phyloP scores from a whole-genome alignment of 2,113 vertebrate genomes.

The Osmerus mordax region DNA sequence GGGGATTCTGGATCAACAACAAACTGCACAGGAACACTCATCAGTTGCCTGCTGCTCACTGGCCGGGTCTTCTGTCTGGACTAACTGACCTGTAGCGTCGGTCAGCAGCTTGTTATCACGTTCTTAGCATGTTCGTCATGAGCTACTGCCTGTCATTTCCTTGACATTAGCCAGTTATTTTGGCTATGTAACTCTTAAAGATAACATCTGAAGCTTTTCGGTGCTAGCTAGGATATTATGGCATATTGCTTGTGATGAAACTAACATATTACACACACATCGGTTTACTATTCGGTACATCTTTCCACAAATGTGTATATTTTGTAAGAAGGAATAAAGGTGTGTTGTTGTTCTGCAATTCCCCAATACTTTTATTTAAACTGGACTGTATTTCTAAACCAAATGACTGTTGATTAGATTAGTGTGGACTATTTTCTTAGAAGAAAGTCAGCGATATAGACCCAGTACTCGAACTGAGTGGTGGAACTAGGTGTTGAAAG shows the following conservation, averaged over 20 bases:
- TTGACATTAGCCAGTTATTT: not conserved
- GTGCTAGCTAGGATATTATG: too few species aligned
- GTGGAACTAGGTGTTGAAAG: not conserved
- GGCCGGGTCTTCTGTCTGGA: conserved; percentile 20
- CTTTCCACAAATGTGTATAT: too few species aligned
- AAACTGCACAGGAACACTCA: too few species aligned
- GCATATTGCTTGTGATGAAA: too few species aligned
- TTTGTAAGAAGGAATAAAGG: too few species aligned
- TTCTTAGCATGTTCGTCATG: not conserved
- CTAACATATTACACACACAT: too few species aligned
- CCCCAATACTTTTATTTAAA: not conserved
- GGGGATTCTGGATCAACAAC: not conserved
- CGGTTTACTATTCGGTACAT: too few species aligned
- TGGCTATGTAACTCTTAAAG: too few species aligned
- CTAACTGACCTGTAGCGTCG: not conserved
- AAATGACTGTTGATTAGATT: not conserved
- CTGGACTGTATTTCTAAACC: not conserved
- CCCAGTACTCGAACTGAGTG: too few species aligned
- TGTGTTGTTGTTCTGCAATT: not conserved
- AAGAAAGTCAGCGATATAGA: not conserved
- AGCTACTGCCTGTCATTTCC: not conserved
- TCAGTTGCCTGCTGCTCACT: conserved; percentile 7
- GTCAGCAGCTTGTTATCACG: not conserved
- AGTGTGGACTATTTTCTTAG: not conserved
- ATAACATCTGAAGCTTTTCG: too few species aligned